These are phyloP conservation scores for Rhinoraja longicauda DNA, from an alignment of 2,797 vertebrate genomes.

Conservation along the genomic window DNA sequence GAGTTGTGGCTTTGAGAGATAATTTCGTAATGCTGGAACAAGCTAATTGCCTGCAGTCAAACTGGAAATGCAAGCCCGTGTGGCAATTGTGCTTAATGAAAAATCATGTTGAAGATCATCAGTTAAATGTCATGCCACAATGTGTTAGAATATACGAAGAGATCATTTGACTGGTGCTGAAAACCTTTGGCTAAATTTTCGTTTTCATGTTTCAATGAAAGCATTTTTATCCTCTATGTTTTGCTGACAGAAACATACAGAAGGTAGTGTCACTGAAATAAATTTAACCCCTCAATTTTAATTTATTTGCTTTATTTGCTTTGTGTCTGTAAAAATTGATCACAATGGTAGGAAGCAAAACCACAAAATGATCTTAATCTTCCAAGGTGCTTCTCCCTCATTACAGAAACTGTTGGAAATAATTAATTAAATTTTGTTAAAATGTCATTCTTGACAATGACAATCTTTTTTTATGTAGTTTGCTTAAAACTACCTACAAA, in stretches of 20 bases:
- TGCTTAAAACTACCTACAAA: neutral
- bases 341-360: neutral
- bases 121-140: neutral
- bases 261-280: neutral
- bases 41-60: slow-evolving; percentile 15
- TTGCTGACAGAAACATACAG: neutral
- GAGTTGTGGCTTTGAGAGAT: neutral
- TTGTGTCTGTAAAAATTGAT: slow-evolving; percentile 7
- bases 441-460: neutral
- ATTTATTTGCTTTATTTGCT: neutral
- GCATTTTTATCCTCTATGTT: neutral
- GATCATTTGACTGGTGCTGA: slow-evolving; percentile 8
- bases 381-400: neutral
- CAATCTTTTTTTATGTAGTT: neutral
- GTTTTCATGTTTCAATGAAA: neutral
- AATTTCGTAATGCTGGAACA: slow-evolving; percentile 15
- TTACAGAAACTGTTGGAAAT: neutral
- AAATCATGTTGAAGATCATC: slow-evolving; percentile 1
- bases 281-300: slow-evolving; percentile 6
- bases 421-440: neutral
- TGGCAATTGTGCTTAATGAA: slow-evolving; percentile 19
- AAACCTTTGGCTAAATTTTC: slow-evolving; percentile 20
- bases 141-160: neutral
- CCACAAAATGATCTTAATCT: neutral
- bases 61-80: slow-evolving; percentile 1